Percentiles rank a stretch among this genome's conserved stretches.
These are phyloP conservation scores for Xenentodon cancila DNA, from an alignment of 2,797 vertebrate genomes.

Conservation along the genomic window DNA sequence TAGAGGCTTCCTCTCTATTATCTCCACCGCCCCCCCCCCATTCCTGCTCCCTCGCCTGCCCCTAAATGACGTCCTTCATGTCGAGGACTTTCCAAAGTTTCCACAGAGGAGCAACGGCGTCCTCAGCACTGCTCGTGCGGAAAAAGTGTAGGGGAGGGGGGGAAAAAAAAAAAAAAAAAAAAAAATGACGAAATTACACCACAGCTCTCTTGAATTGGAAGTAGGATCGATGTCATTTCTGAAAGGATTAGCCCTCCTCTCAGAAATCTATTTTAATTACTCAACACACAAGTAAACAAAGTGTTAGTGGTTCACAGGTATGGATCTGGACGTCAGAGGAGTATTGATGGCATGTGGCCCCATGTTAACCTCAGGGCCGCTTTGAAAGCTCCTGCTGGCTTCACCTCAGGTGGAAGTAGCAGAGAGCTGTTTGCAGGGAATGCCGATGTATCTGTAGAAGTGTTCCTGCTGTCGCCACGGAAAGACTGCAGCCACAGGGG, in stretches of 20 bases:
- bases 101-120: slow-evolving; percentile 25
- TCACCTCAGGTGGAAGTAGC: slow-evolving; percentile 40
- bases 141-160: slow-evolving; percentile 13
- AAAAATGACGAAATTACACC: slow-evolving; percentile 45
- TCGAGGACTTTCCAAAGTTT: slow-evolving; percentile 76
- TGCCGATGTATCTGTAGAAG: slow-evolving; percentile 19
- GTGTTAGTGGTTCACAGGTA: slow-evolving; percentile 60
- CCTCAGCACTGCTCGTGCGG: slow-evolving; percentile 6
- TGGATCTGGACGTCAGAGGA: slow-evolving; percentile 64
- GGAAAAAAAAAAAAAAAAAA: neutral
- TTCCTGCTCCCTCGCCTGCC: slow-evolving; percentile 14
- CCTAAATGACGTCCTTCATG: slow-evolving; percentile 70
- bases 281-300: slow-evolving; percentile 78
- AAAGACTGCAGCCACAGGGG: neutral
- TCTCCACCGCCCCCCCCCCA: slow-evolving; percentile 59
- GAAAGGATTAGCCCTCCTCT: slow-evolving; percentile 71
- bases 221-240: slow-evolving; percentile 78
- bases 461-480: slow-evolving; percentile 20
- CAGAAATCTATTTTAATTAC: slow-evolving; percentile 83
- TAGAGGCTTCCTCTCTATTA: slow-evolving; percentile 77
- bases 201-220: slow-evolving; percentile 36
- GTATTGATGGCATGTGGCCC: slow-evolving; percentile 71
- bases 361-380: slow-evolving; percentile 61
- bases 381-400: slow-evolving; percentile 42
- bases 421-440: slow-evolving; percentile 19